Base-by-base conservation (phyloP, 2,113 vertebrate species). In the Scolopax mira region DNA sequence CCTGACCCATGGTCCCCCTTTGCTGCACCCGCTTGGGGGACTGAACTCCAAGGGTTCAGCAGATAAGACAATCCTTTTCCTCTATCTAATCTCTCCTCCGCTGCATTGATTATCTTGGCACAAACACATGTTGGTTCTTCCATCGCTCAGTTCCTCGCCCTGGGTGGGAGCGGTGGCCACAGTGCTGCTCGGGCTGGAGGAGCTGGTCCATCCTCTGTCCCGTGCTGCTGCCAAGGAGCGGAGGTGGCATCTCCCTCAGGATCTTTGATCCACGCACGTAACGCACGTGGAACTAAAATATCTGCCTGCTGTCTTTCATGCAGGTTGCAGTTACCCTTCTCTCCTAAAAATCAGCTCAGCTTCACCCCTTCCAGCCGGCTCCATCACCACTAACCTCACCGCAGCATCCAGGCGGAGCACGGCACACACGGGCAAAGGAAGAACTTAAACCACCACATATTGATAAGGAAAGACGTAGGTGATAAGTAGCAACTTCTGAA, bases 31-130 rank as follows among this genome's bases (percentile, higher is more conserved):
- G 0, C 42, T 46, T 28, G 5, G 2, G 22, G n/a, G 84, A 31
- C 69, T 92, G 60, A 92, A 85, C 71, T 86, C 80, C 72, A 94
- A 89, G 86, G 84, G 77, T 25, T 57, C 37, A 73, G 25, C 2
- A 18, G 69, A 42, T 74, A 70, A 86, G 5, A 42, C 25, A 46
- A n/a, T 46, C 49, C 7, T 6, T 48, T 52, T 54, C 14, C 71
- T 80, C 39, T 83, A 28, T 70, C 64, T 80, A 66, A 81, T 94
- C 87, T 79, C 46, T 31, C 15, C 52, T 19, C 60, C 6, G 37
- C 39, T 18, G 28, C 44, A 4, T 24, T 35, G 35, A 9, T 16
- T 62, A 69, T 39, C 86, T 61, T 28, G 60, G 46, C 62, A 24
- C 9, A 3, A 81, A 49, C 31, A 12, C 33, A 11, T 1, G 21